Percentiles rank a stretch among this genome's conserved stretches.
Conservation (phyloP, 2,888 invertebrate genomes). For the Sussaba pulchella region DNA sequence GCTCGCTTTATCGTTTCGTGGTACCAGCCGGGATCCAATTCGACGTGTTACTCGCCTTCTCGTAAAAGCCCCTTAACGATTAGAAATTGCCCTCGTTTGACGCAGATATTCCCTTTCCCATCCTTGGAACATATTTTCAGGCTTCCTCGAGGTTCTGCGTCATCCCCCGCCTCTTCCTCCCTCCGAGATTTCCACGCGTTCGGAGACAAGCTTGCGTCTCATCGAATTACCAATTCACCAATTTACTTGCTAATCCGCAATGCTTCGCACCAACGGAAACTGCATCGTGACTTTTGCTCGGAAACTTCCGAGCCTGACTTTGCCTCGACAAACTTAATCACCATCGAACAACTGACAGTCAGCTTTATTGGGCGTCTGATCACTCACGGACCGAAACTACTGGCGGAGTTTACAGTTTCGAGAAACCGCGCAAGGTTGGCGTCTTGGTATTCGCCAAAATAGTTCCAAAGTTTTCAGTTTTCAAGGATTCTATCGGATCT, state of each 20-base stretch:
- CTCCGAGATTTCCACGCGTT: not conserved
- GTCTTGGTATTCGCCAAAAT: not conserved
- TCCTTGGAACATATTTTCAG: not conserved
- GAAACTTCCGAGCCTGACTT: conserved; percentile 21
- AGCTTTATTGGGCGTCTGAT: conserved; percentile 7
- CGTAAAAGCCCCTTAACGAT: conserved; percentile 40
- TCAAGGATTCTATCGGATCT: not conserved
- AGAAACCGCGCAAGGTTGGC: not conserved
- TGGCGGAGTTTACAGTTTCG: not conserved
- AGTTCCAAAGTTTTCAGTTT: not conserved
- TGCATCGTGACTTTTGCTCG: conserved; percentile 19
- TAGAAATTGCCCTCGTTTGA: conserved; percentile 65
- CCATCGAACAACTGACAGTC: not conserved
- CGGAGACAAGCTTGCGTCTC: conserved; percentile 38
- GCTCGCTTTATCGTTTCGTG: not conserved
- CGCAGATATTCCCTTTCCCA: conserved; percentile 20
- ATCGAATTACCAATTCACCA: conserved; percentile 62
- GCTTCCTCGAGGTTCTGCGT: not conserved
- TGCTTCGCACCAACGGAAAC: not conserved
- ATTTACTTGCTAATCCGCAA: conserved; percentile 69
- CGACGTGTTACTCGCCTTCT: not conserved
- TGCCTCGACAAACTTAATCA: not conserved
- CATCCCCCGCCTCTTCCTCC: conserved; percentile 3
- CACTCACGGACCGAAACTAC: not conserved
- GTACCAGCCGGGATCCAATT: not conserved